Base-by-base conservation (phyloP, 1,140 invertebrate species). In the Agrilus planipennis region DNA sequence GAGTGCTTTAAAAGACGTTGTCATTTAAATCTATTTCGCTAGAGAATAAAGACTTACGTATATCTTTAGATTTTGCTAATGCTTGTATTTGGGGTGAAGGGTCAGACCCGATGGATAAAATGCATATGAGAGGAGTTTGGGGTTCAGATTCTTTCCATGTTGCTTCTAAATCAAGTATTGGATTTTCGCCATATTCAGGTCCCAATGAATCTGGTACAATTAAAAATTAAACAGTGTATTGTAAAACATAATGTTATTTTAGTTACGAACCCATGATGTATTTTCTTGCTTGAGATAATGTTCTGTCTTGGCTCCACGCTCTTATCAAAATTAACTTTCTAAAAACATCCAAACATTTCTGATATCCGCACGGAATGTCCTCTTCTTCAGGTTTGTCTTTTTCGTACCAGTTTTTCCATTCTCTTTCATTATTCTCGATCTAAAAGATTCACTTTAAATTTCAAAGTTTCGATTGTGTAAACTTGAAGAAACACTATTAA, bases 401-500 rank as follows among this genome's bases (percentile, higher is more conserved):
- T 58, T 96, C 91, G 58, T 94, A 94, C 93, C 93, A 97, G 9
- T 72, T 49, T 20, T 79, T 75, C 92, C 93, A 97, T 54, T 93
- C 89, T 42, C 77, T 79, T 61, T 95, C 90, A 57, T 81, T 84
- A 15, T 73, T 63, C 46, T 83, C 75, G 51, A 95, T 90, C 77
- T 85, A 41, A n/a, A 53, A 51, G n/a, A n/a, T n/a, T n/a, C n/a
- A n/a, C n/a, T n/a, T n/a, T n/a, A n/a, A n/a, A n/a, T n/a, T n/a
- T n/a, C n/a, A n/a, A n/a, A n/a, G n/a, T n/a, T n/a, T n/a, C n/a
- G n/a, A n/a, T n/a, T n/a, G n/a, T n/a, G n/a, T n/a, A n/a, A n/a
- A n/a, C n/a, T n/a, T n/a, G n/a, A n/a, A n/a, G n/a, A n/a, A n/a
- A n/a, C n/a, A n/a, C n/a, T n/a, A n/a, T n/a, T n/a, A n/a, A n/a